A percentile compares a stretch with the other conserved stretches of the same genome.
phyloP scores from a whole-genome alignment of 1,140 invertebrate species.

The Lanistes nyassanus region DNA sequence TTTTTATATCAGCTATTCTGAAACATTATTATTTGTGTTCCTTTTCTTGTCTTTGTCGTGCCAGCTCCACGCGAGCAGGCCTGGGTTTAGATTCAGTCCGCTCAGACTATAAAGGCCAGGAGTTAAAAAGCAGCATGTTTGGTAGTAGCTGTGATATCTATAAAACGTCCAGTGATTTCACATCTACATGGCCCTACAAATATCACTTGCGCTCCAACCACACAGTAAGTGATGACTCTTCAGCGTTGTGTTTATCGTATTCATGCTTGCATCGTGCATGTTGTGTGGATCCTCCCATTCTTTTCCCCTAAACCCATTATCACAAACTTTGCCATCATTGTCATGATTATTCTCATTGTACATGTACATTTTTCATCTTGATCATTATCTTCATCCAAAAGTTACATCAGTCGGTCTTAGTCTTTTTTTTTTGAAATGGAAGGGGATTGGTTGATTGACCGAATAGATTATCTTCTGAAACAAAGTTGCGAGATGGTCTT shows the following conservation, averaged over 20 bases:
- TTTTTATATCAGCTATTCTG: background rate
- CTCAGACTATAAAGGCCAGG: slow-evolving; percentile 30
- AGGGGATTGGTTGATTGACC: too few species aligned
- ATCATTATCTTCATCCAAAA: background rate
- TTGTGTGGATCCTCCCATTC: slow-evolving; percentile 2
- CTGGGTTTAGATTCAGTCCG: slow-evolving; percentile 30
- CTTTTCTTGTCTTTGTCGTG: background rate
- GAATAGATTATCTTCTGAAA: too few species aligned
- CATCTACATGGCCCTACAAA: slow-evolving; percentile 47
- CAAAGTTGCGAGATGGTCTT: too few species aligned
- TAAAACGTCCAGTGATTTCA: slow-evolving; percentile 28
- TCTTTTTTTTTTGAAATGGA: too few species aligned
- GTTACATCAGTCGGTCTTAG: too few species aligned
- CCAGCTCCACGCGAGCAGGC: slow-evolving; percentile 30
- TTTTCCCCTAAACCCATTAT: background rate
- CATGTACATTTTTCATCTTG: too few species aligned
- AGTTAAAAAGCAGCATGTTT: slow-evolving; percentile 38
- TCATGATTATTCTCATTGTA: background rate
- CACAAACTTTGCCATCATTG: background rate
- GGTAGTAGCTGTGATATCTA: slow-evolving; percentile 34
- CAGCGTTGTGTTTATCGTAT: background rate
- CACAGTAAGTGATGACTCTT: slow-evolving; percentile 39
- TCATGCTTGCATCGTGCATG: slow-evolving; percentile 12
- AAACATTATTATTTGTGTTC: slow-evolving; percentile 4
- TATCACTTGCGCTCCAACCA: slow-evolving; percentile 42